These are phyloP conservation scores for Bradypus variegatus DNA, from an alignment of 2,797 vertebrate genomes.

Conservation along the genomic window DNA sequence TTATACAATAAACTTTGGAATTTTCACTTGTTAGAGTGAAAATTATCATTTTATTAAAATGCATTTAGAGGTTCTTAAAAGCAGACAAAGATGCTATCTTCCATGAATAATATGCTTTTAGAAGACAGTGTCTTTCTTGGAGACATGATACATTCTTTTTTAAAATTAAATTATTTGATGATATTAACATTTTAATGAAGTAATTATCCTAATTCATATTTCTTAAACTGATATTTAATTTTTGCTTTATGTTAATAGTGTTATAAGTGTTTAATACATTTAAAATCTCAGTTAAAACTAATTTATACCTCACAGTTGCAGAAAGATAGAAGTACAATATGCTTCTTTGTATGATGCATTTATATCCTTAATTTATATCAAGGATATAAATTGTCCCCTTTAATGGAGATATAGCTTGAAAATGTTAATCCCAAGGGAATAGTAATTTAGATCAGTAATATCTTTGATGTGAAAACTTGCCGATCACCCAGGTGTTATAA, in stretches of 20 bases:
- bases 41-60: constrained; percentile 43
- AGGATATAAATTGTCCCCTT: neutral
- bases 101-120: constrained; percentile 17
- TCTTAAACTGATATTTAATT: constrained; percentile 55
- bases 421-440: constrained; percentile 37
- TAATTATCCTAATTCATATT: constrained; percentile 36
- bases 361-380: constrained; percentile 33
- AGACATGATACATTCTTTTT: constrained; percentile 46
- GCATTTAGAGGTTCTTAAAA: constrained; percentile 42
- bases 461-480: neutral
- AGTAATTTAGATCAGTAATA: constrained; percentile 20
- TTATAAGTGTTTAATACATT: constrained; percentile 45
- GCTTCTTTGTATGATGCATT: constrained; percentile 14
- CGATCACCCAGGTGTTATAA: neutral
- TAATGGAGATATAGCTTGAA: constrained; percentile 14
- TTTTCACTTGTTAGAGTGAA: constrained; percentile 45
- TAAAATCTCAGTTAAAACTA: constrained; percentile 42
- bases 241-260: constrained; percentile 50
- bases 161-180: constrained; percentile 48
- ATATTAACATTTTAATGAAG: constrained; percentile 54
- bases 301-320: neutral
- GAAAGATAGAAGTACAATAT: neutral
- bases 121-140: constrained; percentile 51
- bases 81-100: constrained; percentile 43
- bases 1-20: neutral